Evolutionary conservation across 2,113 vertebrate species (phyloP), one percentile per base, ranked within the genome.

Genomic region (Scomber japonicus): DNA sequence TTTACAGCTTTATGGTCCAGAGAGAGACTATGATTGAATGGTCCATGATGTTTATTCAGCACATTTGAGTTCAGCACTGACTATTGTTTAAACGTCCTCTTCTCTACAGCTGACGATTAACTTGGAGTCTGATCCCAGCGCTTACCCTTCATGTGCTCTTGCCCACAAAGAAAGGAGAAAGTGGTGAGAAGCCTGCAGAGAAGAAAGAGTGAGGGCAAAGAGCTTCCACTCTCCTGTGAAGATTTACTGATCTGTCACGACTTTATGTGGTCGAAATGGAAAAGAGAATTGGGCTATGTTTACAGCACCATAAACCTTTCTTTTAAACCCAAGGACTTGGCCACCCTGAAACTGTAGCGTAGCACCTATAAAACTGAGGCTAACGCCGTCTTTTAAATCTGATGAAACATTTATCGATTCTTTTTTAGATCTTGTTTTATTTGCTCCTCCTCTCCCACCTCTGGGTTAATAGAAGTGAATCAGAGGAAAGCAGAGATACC

Each of bases 181-280:
- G 46, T 49, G 16, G 21, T 70, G 57, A 75, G 45, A 84, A 82
- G 86, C 78, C 61, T 73, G 63, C 79, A 64, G 72, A 75, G 40
- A 66, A 81, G 71, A 83, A 62, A 75, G 66, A 70, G 51, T 11
- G 11, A 63, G 87, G 83, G 46, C 71, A 76, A 81, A 85, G 87
- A 82, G 75, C 79, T 63, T 55, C 87, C 78, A 71, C 75, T 87
- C 80, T 89, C 70, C 85, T 9, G 76, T 90, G 83, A 68, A 90
- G 91, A 94, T 94, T 94, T 95, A 95, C 91, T 85, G 89, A 88
- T 93, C 85, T 91, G 92, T 92, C 94, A 86, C 16, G 70, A 84
- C 88, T 95, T 95, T 94, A 95, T 94, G 92, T 91, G 93, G 88
- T 84, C 44, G 88, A 94, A 94, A 95, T 95, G 89, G 92, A 95